Percentiles rank a stretch among this genome's conserved stretches.
Evolutionary conservation across 2,888 invertebrate species (phyloP).

Genomic region (Steinernema scapterisci): DNA sequence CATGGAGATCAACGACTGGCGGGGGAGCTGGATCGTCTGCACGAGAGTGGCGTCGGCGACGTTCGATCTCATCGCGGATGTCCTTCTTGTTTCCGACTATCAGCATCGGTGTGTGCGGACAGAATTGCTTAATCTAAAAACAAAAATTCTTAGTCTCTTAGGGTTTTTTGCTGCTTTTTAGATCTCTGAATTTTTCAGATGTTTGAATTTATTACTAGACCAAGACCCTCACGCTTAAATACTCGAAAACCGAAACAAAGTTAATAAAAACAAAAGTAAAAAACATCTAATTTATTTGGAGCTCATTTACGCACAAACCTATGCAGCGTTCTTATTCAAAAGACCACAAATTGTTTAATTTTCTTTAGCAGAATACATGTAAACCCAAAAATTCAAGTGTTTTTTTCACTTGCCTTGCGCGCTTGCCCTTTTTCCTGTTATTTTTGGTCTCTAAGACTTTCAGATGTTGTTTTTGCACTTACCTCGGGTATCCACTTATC

Average conservation of each 20-base stretch:
- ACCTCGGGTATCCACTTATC: conserved; percentile 47
- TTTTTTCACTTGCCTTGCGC: too few species aligned
- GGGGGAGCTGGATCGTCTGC: not conserved
- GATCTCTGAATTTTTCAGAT: not conserved
- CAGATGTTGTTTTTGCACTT: not conserved
- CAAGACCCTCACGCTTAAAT: too few species aligned
- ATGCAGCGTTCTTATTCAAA: too few species aligned
- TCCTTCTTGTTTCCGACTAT: conserved; percentile 49
- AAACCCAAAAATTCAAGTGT: too few species aligned
- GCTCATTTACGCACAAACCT: too few species aligned
- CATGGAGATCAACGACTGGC: conserved; percentile 33
- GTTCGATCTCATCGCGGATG: conserved; percentile 37
- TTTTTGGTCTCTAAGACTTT: not conserved
- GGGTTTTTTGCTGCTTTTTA: conserved; percentile 4
- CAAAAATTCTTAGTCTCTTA: not conserved
- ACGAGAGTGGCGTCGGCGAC: conserved; percentile 12
- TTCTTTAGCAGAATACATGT: too few species aligned
- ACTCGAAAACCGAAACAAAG: too few species aligned
- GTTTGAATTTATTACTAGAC: not conserved
- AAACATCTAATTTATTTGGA: too few species aligned
- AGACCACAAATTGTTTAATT: too few species aligned
- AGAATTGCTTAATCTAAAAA: conserved; percentile 45
- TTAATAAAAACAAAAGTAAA: too few species aligned
- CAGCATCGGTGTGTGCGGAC: conserved; percentile 42
- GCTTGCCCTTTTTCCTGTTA: too few species aligned